Percentiles rank a stretch among this genome's conserved stretches.
Evolutionary conservation across 1,140 invertebrate genomes (phyloP).

Genomic region (Caerostris darwini): DNA sequence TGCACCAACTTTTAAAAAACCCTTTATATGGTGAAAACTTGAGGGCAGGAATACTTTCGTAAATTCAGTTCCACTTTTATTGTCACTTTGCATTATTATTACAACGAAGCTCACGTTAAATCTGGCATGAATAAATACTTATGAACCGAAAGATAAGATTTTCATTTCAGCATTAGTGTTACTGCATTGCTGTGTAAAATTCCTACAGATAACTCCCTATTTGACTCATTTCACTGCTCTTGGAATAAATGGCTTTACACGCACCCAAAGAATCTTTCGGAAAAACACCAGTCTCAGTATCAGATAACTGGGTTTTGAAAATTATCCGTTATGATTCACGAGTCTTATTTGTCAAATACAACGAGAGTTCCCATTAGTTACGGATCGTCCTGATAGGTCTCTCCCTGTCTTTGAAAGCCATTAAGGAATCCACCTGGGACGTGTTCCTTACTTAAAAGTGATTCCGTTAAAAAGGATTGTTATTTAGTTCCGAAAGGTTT

Average conservation of each 20-base stretch:
- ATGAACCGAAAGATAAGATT: no score
- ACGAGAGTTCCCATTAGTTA: conserved; percentile 63
- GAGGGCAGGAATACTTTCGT: no score
- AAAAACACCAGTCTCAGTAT: not conserved
- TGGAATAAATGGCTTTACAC: not conserved
- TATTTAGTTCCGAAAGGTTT: conserved; percentile 70
- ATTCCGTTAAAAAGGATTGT: conserved; percentile 66
- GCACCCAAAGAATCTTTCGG: not conserved
- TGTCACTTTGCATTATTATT: no score
- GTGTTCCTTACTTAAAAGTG: conserved; percentile 72
- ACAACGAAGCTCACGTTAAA: no score
- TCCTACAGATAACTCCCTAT: no score
- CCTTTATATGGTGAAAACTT: no score
- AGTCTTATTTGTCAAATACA: conserved; percentile 56
- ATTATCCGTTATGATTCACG: conserved; percentile 63
- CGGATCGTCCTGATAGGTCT: conserved; percentile 32
- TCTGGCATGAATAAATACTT: no score
- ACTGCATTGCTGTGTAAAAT: no score
- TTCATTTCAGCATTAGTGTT: no score
- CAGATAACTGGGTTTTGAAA: not conserved
- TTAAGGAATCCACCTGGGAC: conserved; percentile 61
- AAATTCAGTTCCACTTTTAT: no score
- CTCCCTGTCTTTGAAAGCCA: conserved; percentile 33
- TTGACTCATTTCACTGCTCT: not conserved
- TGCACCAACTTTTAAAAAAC: no score